Conservation (phyloP, 2,888 invertebrate species). For the Schizaphis graminum region DNA sequence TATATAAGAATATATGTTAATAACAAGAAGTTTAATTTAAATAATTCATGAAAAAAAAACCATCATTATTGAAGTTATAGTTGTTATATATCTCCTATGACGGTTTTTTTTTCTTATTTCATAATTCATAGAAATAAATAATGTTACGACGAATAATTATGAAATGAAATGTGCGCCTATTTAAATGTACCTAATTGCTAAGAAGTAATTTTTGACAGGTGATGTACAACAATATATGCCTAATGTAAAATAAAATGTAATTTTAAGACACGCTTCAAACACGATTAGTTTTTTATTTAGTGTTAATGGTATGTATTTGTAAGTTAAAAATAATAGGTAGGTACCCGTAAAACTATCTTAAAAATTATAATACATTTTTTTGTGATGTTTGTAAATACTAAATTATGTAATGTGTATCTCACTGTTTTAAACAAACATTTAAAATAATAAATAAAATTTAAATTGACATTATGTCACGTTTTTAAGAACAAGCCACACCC, state of each 20-base stretch:
- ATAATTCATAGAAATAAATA: background rate
- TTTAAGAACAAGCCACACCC: background rate
- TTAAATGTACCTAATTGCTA: background rate
- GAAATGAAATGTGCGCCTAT: background rate
- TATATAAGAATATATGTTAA: too few species aligned
- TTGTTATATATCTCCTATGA: background rate
- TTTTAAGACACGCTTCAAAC: background rate
- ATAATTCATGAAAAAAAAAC: background rate
- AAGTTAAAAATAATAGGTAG: background rate
- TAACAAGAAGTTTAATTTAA: background rate
- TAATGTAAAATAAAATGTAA: background rate
- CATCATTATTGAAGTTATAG: background rate
- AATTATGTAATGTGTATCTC: background rate
- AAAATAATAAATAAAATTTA: conserved; percentile 22
- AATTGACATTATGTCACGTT: background rate
- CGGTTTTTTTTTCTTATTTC: background rate
- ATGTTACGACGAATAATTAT: background rate
- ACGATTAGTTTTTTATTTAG: background rate
- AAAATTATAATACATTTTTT: background rate
- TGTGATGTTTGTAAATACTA: background rate
- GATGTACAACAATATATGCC: background rate
- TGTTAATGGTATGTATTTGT: background rate
- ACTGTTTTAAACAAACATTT: background rate
- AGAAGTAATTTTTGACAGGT: background rate
- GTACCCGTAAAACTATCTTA: background rate